Evolutionary conservation across 2,113 vertebrate species (phyloP), one percentile per base, ranked within the genome.

Genomic region (Otis tarda): DNA sequence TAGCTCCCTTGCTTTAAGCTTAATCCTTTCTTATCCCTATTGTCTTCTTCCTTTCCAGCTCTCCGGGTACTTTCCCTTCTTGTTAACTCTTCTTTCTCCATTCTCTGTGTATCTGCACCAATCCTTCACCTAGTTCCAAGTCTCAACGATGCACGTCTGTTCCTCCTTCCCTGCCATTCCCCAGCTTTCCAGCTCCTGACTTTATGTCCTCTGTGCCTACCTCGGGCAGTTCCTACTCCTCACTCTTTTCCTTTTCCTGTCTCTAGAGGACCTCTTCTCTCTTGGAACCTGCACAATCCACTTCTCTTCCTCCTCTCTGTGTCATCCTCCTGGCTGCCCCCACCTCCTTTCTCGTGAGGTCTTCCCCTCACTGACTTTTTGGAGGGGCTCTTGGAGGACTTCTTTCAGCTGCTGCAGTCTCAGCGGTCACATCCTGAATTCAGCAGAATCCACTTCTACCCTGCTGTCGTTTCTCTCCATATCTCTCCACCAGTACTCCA

Each of bases 271-370:
- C 21, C 13, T 53, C 27, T 57, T 41, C 47, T 50, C 35, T 69
- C 35, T 7, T 67, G 52, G 61, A 49, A 83, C 30, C 33, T 41
- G 45, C 16, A 33, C 18, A 24, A 93, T 30, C 7, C 1, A 5
- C 33, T 68, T 68, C 37, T 60, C 53, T 20, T 73, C 17, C 47
- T 59, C 37, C 28, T 61, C 12, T 73, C 60, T 12, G 19, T 52
- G 21, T 27, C 43, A 53, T 6, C 23, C 35, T 18, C 31, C 16
- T 47, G 45, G 52, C 45, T 55, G n/a, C 49, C 31, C 31, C 50
- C 12, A n/a, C 27, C n/a, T 87, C n/a, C 18, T 52, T 65, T 65
- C 43, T 45, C 1, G 0, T 30, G 28, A 1, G 0, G 39, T 68
- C 37, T 79, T 56, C 7, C 33, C 30, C 39, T 60, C 39, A 59